Conservation (phyloP, 2,113 vertebrate genomes). For the Empidonax alnorum region DNA sequence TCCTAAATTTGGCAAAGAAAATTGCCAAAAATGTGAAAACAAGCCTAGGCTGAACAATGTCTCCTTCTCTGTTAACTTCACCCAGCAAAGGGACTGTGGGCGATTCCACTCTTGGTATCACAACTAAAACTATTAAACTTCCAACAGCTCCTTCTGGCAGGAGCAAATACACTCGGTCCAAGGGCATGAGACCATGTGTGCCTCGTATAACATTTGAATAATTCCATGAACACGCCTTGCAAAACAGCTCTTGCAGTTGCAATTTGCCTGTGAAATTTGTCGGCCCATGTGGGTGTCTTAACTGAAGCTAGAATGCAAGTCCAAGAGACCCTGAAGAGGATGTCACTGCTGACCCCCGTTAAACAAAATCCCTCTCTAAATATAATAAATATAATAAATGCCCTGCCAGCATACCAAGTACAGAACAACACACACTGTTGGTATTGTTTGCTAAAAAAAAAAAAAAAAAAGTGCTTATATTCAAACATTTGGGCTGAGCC, state of each 20-base stretch:
- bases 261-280: not conserved
- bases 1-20: not conserved
- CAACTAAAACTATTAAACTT: not conserved
- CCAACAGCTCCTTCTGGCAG: not conserved
- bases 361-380: not conserved
- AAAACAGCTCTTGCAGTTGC: not conserved
- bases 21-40: not conserved
- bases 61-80: not conserved
- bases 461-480: not conserved
- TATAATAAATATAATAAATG: not conserved
- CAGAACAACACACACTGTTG: not conserved
- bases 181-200: not conserved
- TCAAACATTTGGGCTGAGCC: not conserved
- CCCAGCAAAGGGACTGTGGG: not conserved
- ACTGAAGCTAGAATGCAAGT: not conserved
- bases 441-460: not conserved
- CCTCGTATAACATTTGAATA: not conserved
- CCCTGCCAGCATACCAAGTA: not conserved
- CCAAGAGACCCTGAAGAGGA: not conserved
- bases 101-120: not conserved
- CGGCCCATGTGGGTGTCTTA: not conserved
- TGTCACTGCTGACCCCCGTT: not conserved
- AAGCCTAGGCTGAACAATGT: not conserved
- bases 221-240: not conserved
- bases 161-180: not conserved